Base-by-base conservation (phyloP, 2,888 invertebrate species). In the Galerucella calmariensis region DNA sequence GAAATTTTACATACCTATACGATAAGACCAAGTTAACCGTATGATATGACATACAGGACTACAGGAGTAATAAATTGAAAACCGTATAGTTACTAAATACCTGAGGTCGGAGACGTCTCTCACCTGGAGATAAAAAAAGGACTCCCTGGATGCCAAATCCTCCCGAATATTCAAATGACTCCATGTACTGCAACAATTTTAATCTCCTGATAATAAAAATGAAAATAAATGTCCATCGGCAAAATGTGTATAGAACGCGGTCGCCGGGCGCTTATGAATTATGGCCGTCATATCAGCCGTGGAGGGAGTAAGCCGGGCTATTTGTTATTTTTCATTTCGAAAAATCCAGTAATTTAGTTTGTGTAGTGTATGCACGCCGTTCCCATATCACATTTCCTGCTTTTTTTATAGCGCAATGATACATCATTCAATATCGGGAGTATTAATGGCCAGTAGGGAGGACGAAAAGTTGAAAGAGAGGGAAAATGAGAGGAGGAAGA, bases 281-380 rank as follows among this genome's bases (percentile, higher is more conserved):
- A 87, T 86, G 84, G 85, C 86, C 87, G 86, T 87, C 87, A 87
- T 87, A 86, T 78, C 79, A 75, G 73, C 85, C 86, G 86, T 86
- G 84, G 86, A 84, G 85, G 85, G 84, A 84, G 85, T 87, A 87
- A 87, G 87, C 87, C 84, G 83, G 87, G 87, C 87, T 87, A 87
- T 88, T 87, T 88, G 88, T 88, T 88, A 87, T 88, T 88, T 88
- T 88, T 87, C 88, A 87, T 88, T 88, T 87, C 86, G 87, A 86
- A 87, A 88, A 87, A 87, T 88, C 87, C 87, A 86, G 87, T 87
- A 87, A 87, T 87, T 87, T 88, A 88, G 87, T 88, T 87, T 87
- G 86, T 87, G 86, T 86, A 87, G 86, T 85, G 85, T 85, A 84
- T 85, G 84, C 84, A 84, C 83, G 82, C 83, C 83, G 84, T 81